Percentiles rank a stretch among this genome's conserved stretches.
Evolutionary conservation across 2,113 vertebrate genomes (phyloP).

Genomic region (Indicator maculatus): DNA sequence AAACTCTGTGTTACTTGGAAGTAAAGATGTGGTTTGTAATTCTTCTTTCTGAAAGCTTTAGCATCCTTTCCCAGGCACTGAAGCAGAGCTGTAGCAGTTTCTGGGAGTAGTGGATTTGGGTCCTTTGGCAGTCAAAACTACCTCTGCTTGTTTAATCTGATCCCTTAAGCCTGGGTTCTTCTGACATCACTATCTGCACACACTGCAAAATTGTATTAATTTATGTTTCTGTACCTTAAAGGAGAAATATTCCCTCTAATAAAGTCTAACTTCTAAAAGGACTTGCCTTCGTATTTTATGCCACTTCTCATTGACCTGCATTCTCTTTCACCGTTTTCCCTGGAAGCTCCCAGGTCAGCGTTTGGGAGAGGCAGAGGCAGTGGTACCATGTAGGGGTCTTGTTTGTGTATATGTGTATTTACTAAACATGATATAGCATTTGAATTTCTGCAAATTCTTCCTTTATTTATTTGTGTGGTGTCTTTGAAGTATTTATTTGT

Average conservation of each 20-base stretch:
- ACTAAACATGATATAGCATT: neutral
- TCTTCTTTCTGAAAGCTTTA: neutral
- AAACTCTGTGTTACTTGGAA: accelerated
- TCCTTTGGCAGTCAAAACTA: neutral
- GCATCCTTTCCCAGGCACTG: neutral
- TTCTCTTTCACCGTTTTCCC: neutral
- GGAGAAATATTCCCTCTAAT: neutral
- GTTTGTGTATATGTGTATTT: neutral
- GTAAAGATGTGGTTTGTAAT: neutral
- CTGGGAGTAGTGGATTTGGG: neutral
- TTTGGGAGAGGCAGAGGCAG: neutral
- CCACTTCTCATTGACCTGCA: neutral
- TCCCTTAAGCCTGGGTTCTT: neutral
- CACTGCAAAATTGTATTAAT: neutral
- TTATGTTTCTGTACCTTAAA: neutral
- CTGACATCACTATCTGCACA: neutral
- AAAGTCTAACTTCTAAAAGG: neutral
- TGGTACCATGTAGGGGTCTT: neutral
- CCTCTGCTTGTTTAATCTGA: neutral
- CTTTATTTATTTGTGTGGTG: neutral
- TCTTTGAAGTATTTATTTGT: neutral
- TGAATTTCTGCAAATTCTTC: neutral
- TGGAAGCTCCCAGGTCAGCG: too few relatives aligned
- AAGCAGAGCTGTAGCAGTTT: neutral
- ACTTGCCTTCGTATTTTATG: neutral